Conservation (phyloP, 2,888 invertebrate species). For the Eupithecia subfuscata region DNA sequence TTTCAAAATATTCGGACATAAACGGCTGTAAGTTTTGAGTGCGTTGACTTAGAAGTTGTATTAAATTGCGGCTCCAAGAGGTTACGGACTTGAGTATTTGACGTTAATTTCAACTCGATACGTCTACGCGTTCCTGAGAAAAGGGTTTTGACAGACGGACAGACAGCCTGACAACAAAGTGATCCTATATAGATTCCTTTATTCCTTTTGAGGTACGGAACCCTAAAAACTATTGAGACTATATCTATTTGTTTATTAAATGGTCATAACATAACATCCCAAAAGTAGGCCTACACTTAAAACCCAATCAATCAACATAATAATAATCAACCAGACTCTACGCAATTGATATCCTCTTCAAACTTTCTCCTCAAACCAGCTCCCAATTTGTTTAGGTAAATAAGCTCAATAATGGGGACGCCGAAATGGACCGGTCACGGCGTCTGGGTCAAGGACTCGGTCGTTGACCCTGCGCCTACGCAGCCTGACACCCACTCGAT, state of each 20-base stretch:
- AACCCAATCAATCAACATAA: background rate
- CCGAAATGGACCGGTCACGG: constrained; percentile 42
- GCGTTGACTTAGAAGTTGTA: no score
- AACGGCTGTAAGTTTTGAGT: no score
- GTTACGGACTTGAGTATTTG: no score
- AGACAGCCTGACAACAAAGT: no score
- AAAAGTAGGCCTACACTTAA: background rate
- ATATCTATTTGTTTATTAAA: background rate
- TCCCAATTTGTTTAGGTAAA: constrained; percentile 47
- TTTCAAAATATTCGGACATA: no score
- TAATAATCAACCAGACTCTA: constrained; percentile 1
- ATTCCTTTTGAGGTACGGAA: no score
- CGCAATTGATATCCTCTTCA: constrained; percentile 8
- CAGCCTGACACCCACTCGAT: constrained; percentile 40
- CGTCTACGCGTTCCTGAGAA: no score
- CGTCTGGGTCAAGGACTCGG: constrained; percentile 74
- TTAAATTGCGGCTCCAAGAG: no score
- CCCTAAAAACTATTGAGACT: background rate
- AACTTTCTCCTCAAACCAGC: constrained; percentile 40
- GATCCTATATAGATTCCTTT: no score
- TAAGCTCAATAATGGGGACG: constrained; percentile 41
- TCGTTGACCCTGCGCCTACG: constrained; percentile 61
- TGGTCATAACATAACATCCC: no score
- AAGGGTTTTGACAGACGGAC: no score
- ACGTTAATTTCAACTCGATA: no score